phyloP scores from a whole-genome alignment of 2,888 invertebrate species.

The Drosophila borborema region DNA sequence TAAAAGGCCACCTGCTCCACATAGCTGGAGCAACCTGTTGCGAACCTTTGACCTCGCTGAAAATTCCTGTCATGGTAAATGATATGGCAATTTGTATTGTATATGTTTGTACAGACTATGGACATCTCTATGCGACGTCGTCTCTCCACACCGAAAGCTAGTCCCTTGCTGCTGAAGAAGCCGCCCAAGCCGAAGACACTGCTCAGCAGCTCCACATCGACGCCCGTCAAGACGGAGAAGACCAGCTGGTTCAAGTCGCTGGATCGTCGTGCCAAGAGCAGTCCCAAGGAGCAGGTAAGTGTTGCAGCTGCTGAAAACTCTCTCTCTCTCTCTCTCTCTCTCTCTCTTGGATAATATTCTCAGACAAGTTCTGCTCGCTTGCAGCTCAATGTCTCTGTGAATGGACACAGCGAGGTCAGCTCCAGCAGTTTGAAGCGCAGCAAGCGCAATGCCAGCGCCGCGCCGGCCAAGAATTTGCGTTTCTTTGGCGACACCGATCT shows the following conservation, averaged over 20 bases:
- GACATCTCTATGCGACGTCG: conserved; percentile 91
- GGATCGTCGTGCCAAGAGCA: conserved; percentile 90
- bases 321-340: background rate
- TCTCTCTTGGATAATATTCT: background rate
- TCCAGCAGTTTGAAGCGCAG: conserved; percentile 77
- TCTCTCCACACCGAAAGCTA: conserved; percentile 91
- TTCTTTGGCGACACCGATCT: conserved; percentile 94
- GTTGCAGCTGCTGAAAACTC: too few species aligned
- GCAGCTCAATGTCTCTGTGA: conserved; percentile 75
- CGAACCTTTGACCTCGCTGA: conserved; percentile 63
- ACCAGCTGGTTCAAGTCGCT: conserved; percentile 93
- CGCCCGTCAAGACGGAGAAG: conserved; percentile 86
- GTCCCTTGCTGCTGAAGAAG: conserved; percentile 87
- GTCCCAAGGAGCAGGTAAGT: conserved; percentile 84
- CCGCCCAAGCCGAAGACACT: conserved; percentile 76
- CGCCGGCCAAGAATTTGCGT: conserved; percentile 88
- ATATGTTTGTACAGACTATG: conserved; percentile 61
- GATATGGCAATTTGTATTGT: background rate
- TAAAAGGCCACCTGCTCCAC: conserved; percentile 76
- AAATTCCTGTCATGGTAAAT: background rate
- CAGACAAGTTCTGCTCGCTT: background rate
- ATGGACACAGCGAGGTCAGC: conserved; percentile 71
- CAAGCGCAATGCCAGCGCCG: conserved; percentile 71
- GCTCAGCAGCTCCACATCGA: conserved; percentile 57
- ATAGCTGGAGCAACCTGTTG: conserved; percentile 68